Percentiles rank a stretch among this genome's conserved stretches.
These are phyloP conservation scores for Helicorthomorpha holstii DNA, from an alignment of 1,140 invertebrate genomes.

Conservation along the genomic window DNA sequence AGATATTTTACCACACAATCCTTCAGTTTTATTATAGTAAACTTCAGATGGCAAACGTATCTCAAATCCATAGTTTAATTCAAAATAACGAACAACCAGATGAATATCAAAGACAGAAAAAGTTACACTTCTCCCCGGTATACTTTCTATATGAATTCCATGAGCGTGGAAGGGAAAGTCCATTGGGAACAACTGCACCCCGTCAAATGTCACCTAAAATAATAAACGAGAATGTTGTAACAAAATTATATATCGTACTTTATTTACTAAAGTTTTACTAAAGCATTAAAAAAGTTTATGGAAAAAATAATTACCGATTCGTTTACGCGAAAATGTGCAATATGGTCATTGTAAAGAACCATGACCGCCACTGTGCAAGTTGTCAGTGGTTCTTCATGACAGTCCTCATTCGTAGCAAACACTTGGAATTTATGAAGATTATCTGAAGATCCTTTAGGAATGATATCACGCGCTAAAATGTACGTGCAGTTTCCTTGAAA, in stretches of 20 bases:
- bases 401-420: slow-evolving; percentile 41
- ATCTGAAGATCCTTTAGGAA: slow-evolving; percentile 21
- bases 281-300: background rate
- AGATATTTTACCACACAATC: slow-evolving; percentile 45
- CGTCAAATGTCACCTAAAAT: slow-evolving; percentile 5
- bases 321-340: slow-evolving; percentile 27
- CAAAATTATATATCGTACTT: background rate
- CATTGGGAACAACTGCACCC: background rate
- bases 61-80: slow-evolving; percentile 31
- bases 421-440: slow-evolving; percentile 29
- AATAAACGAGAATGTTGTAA: too few relatives aligned
- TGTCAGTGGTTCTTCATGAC: slow-evolving; percentile 28
- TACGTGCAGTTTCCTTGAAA: slow-evolving; percentile 64
- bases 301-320: slow-evolving; percentile 11
- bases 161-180: slow-evolving; percentile 10
- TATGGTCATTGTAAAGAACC: slow-evolving; percentile 42
- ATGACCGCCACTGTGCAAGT: slow-evolving; percentile 43
- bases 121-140: slow-evolving; percentile 12
- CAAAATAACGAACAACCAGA: slow-evolving; percentile 20
- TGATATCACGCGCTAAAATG: slow-evolving; percentile 43
- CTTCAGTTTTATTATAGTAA: slow-evolving; percentile 51
- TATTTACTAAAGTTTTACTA: background rate
- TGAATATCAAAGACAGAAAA: slow-evolving; percentile 16
- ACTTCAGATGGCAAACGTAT: slow-evolving; percentile 47
- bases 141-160: slow-evolving; percentile 11